phyloP scores from a whole-genome alignment of 2,888 invertebrate species.

The Lysandra coridon region DNA sequence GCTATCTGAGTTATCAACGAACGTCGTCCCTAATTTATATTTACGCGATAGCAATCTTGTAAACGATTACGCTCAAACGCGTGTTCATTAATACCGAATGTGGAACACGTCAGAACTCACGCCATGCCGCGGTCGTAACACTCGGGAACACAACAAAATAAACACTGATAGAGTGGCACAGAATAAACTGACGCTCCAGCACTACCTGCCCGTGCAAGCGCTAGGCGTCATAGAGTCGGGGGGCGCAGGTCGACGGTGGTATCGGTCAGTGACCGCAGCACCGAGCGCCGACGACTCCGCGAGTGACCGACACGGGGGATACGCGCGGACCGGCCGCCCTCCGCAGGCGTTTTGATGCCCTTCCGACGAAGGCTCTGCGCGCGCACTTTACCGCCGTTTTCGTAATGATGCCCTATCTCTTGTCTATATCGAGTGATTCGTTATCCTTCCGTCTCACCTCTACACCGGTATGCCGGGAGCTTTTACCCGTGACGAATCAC shows the following conservation, averaged over 20 bases:
- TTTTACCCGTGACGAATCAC: not conserved
- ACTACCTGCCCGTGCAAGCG: constrained; percentile 56
- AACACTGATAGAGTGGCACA: constrained; percentile 16
- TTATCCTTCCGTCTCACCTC: constrained; percentile 40
- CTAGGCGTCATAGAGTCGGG: constrained; percentile 42
- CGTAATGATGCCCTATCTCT: constrained; percentile 76
- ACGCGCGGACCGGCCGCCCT: constrained; percentile 74
- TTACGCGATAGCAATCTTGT: constrained; percentile 9
- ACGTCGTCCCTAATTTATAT: constrained; percentile 6
- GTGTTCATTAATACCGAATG: constrained; percentile 44
- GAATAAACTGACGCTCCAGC: constrained; percentile 50
- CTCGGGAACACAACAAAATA: constrained; percentile 34
- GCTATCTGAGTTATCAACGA: constrained; percentile 1
- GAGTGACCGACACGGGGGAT: constrained; percentile 53
- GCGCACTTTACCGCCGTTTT: constrained; percentile 63
- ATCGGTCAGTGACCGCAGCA: constrained; percentile 72
- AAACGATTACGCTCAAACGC: constrained; percentile 30
- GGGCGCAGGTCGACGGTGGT: constrained; percentile 51
- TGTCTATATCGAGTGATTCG: constrained; percentile 77
- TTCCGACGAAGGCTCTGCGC: constrained; percentile 75
- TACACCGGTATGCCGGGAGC: not conserved
- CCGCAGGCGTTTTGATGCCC: constrained; percentile 77
- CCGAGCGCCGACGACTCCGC: constrained; percentile 51
- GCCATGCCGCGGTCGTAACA: constrained; percentile 44
- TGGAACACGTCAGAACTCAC: constrained; percentile 52